Conservation (phyloP, 92 coral and sea anemone genomes). For the Umimayanthus chanpuru region DNA sequence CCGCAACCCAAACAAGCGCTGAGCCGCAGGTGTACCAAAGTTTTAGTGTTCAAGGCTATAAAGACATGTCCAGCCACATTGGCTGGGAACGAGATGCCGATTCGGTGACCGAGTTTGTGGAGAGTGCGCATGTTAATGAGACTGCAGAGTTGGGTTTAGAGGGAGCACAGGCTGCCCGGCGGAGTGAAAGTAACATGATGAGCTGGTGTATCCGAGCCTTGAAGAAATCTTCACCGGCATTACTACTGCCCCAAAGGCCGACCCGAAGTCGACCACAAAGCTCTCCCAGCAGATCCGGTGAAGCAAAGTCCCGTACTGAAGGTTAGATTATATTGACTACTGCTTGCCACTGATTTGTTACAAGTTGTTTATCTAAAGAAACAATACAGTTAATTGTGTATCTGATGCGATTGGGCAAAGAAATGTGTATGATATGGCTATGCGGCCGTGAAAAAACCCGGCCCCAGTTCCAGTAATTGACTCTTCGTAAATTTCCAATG, state of each 20-base stretch:
- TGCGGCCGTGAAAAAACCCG: no score
- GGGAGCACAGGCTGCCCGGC: conserved; percentile 48
- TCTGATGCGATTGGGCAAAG: no score
- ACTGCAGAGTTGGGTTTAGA: conserved; percentile 32
- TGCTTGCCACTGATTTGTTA: background rate
- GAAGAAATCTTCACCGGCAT: conserved; percentile 58
- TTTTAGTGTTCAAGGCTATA: background rate
- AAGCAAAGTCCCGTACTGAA: background rate
- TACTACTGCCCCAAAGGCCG: conserved; percentile 72
- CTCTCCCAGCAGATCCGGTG: conserved; percentile 52
- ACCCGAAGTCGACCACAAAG: conserved; percentile 67
- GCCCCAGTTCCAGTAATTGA: no score
- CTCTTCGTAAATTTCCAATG: no score
- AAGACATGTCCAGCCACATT: background rate
- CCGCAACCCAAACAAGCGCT: background rate
- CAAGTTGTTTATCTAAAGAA: background rate
- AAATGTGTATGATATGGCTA: no score
- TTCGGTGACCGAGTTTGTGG: background rate
- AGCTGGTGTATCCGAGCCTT: conserved; percentile 80
- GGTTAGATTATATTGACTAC: background rate
- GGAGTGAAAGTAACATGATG: conserved; percentile 59
- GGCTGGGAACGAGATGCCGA: background rate
- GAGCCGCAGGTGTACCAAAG: conserved; percentile 7
- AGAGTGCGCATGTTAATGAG: background rate
- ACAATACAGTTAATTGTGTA: no score